These are phyloP conservation scores for Phylloscopus trochilus DNA, from an alignment of 2,113 vertebrate species.

Conservation along the genomic window DNA sequence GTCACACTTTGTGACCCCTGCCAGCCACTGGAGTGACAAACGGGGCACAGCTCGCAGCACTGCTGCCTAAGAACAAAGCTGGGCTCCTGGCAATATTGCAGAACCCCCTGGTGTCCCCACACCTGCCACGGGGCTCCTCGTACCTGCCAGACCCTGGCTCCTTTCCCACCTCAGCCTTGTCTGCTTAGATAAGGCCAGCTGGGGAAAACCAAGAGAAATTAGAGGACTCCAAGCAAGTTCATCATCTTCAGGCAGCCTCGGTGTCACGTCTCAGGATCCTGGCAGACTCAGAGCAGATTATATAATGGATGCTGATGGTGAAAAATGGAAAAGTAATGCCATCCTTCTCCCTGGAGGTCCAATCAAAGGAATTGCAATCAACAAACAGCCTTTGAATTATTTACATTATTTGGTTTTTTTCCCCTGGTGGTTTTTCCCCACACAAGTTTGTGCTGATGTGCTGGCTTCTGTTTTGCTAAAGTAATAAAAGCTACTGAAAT, in stretches of 20 bases:
- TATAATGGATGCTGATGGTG: neutral
- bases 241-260: neutral
- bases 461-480: constrained; percentile 17
- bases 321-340: neutral
- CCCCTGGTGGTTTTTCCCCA: neutral
- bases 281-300: neutral
- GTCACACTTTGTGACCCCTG: neutral
- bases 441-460: neutral
- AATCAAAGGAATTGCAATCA: neutral
- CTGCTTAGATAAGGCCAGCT: neutral
- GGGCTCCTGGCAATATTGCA: neutral
- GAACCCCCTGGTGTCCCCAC: neutral
- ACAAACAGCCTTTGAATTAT: constrained; percentile 21
- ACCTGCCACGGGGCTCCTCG: accelerated
- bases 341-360: neutral
- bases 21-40: accelerated
- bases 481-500: constrained; percentile 32
- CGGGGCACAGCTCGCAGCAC: accelerated
- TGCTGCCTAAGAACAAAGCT: neutral
- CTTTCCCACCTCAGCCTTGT: neutral
- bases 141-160: neutral
- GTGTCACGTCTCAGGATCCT: neutral
- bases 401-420: neutral
- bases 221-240: neutral
- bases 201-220: neutral